phyloP scores from a whole-genome alignment of 2,888 invertebrate genomes.

The Eledona agricola region DNA sequence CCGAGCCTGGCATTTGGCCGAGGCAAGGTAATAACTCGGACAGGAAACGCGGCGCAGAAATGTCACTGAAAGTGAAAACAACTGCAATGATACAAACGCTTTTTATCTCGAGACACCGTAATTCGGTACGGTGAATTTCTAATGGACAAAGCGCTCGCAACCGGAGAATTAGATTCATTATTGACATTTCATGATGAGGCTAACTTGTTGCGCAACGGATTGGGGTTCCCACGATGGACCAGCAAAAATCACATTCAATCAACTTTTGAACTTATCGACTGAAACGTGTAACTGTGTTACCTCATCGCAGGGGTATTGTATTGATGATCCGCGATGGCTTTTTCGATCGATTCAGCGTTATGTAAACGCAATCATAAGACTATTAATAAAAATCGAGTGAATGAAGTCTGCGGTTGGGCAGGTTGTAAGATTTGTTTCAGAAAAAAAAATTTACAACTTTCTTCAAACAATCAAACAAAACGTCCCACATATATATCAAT shows the following conservation, averaged over 20 bases:
- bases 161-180: slow-evolving; percentile 17
- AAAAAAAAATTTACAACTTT: too few relatives aligned
- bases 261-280: slow-evolving; percentile 20
- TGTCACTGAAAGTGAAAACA: slow-evolving; percentile 25
- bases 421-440: too few relatives aligned
- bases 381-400: too few relatives aligned
- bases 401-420: too few relatives aligned
- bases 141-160: slow-evolving; percentile 3
- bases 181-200: slow-evolving; percentile 30
- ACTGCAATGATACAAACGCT: slow-evolving; percentile 1
- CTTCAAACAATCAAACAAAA: too few relatives aligned
- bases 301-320: slow-evolving; percentile 4
- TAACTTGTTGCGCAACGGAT: slow-evolving; percentile 12
- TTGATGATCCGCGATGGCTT: not conserved
- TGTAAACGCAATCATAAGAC: too few relatives aligned
- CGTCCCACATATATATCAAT: too few relatives aligned
- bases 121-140: slow-evolving; percentile 18
- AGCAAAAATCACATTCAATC: slow-evolving; percentile 4
- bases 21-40: slow-evolving; percentile 11
- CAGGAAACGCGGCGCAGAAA: slow-evolving; percentile 25
- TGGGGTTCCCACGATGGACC: slow-evolving; percentile 12
- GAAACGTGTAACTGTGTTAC: too few relatives aligned
- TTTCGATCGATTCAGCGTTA: too few relatives aligned
- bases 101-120: slow-evolving; percentile 13
- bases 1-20: slow-evolving; percentile 8